Conservation (phyloP, 2,113 vertebrate species). For the Ictalurus furcatus region DNA sequence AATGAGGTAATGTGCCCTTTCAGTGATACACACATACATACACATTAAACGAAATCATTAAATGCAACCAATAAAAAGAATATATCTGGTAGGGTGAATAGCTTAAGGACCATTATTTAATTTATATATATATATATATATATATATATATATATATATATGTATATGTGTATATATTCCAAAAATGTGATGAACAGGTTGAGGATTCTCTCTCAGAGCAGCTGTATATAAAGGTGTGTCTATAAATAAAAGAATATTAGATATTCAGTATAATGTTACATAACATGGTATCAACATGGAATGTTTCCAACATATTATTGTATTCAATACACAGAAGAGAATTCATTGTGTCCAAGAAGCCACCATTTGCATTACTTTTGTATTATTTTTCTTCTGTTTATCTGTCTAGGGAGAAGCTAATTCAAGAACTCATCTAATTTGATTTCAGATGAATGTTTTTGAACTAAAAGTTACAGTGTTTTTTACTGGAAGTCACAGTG, state of each 20-base stretch:
- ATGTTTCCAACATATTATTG: not conserved
- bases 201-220: not conserved
- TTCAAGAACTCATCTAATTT: not conserved
- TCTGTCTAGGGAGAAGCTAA: not conserved
- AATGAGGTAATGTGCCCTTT: not conserved
- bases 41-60: no score
- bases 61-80: no score
- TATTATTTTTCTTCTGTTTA: not conserved
- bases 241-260: no score
- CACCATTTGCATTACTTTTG: not conserved
- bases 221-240: no score
- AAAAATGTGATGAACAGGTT: not conserved
- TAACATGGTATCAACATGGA: not conserved
- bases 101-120: no score
- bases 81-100: no score
- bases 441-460: not conserved
- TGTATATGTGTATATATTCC: no score
- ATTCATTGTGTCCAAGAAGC: not conserved
- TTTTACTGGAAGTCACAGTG: not conserved
- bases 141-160: no score
- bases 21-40: no score
- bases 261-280: not conserved
- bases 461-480: not conserved
- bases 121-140: no score
- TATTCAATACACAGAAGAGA: not conserved